Base-by-base conservation (phyloP, 2,113 vertebrate genomes). In the Dendropsophus ebraccatus region DNA sequence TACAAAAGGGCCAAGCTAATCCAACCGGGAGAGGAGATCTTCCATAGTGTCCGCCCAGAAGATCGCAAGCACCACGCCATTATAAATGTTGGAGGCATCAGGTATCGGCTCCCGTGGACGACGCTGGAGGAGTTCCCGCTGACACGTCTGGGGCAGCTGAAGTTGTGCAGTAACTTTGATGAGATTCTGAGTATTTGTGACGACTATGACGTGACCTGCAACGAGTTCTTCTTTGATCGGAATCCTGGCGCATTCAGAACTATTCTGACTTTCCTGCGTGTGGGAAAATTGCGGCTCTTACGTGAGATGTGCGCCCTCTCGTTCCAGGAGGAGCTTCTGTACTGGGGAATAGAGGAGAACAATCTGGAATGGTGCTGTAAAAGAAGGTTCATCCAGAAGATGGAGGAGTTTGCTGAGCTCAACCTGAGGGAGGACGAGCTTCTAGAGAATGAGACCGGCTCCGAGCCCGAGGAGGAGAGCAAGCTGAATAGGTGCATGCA, bases 141-240 rank as follows among this genome's bases (percentile, higher is more conserved):
- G 88, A 97, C 97, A 0, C 96, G 98, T 0, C 84, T 99, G 90
- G 98, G 98, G 69, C 97, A 96, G 74, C 94, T 99, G 87, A 96
- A 95, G 78, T 95, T 96, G 88, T 99, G 98, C 89, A 97, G 93
- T 86, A 99, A 95, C 90, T 98, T 98, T 14, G 98, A 99, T 0
- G 97, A 99, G 92, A 99, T 99, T 92, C 96, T 99, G 90, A 92
- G 93, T 13, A 92, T 99, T 88, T 99, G 98, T 2, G 98, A 99
- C 0, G 98, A 99, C 90, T 99, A 99, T 0, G 98, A 99, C 0
- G 97, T 98, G 45, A 92, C 96, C 0, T 96, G 93, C 90, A 98
- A 99, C 0, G 98, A 99, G 88, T 99, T 97, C 94, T 99, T 99
- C 93, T 99, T 99, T 0, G 98, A 99, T 92, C 97, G 98, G 86